Evolutionary conservation across 2,797 vertebrate genomes (phyloP), one percentile per base, ranked within the genome.

Genomic region (Anguilla pacifica): DNA sequence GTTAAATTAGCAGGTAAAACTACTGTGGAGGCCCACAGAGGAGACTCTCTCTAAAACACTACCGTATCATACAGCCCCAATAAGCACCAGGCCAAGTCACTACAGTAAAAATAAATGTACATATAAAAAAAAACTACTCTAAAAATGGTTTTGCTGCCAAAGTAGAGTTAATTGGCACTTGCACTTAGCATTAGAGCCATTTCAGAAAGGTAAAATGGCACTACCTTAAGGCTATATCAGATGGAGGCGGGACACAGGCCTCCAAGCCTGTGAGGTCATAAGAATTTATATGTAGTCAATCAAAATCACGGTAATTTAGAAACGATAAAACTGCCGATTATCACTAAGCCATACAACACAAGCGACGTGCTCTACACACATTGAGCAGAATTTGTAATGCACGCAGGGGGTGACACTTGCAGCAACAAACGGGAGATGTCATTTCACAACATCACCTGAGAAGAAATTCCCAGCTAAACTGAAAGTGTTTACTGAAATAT

Each of bases 351-450:
- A 39, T 43, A 35, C 35, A 35, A 77, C 70, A 72, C 28, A 72
- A 72, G 70, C 10, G 15, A 31, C 11, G 5, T 77, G 39, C 17
- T 77, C 3, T 19, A 79, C 35, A 15, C 35, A 79, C 6, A 19
- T 46, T 46, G 25, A 82, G 79, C 19, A 25, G 25, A 82, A n/a
- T 35, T 6, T 82, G 43, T 25, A 82, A n/a, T 25, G 46, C n/a
- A 22, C 19, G 19, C 9, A 51, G 2, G 9, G 79, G 19, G 6
- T 25, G 17, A 77, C 39, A 49, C 39, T 31, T 77, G 2, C 31
- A 79, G 39, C 74, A 79, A 43, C 74, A 79, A 82, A 83, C 43
- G n/a, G 79, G 79, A 83, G n/a, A 28, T 5, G 28, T 15, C 81
- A 51, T 51, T 83, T 17, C 31, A 77, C 31, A 35, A 77, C 11